These are phyloP conservation scores for Labeo rohita DNA, from an alignment of 2,113 vertebrate species.

Conservation along the genomic window DNA sequence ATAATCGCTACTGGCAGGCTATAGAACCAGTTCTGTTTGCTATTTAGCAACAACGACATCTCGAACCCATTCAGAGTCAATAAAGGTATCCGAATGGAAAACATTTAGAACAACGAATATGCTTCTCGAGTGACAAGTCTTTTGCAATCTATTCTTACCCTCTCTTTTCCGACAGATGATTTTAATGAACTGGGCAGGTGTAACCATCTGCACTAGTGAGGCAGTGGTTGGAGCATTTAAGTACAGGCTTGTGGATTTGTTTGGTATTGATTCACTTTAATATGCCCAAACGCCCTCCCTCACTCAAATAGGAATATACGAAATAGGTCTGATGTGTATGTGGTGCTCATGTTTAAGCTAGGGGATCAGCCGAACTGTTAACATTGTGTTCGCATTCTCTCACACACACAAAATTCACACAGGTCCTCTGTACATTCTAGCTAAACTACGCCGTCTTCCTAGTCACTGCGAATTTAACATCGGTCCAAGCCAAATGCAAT, in stretches of 20 bases:
- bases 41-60: conserved; percentile 40
- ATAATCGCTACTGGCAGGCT: conserved; percentile 32
- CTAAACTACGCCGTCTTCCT: neutral
- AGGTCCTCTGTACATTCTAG: conserved; percentile 46
- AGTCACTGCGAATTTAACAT: neutral
- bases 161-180: conserved; percentile 30
- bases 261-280: conserved; percentile 8
- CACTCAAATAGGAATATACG: conserved; percentile 19
- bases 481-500: neutral
- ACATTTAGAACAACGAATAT: conserved; percentile 9
- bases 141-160: conserved; percentile 26
- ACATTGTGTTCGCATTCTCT: conserved; percentile 34
- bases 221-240: conserved; percentile 22
- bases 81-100: conserved; percentile 42
- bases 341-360: conserved; percentile 19
- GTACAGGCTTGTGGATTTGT: conserved; percentile 40
- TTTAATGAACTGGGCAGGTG: conserved; percentile 22
- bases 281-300: conserved; percentile 44
- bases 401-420: conserved; percentile 32
- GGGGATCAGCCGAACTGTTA: neutral
- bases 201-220: conserved; percentile 41
- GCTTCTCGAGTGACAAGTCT: conserved; percentile 14
- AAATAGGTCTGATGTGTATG: conserved; percentile 24
- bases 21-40: conserved; percentile 29
- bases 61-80: conserved; percentile 36